These are phyloP conservation scores for Lingula anatina DNA, from an alignment of 2,888 invertebrate species.

Conservation along the genomic window DNA sequence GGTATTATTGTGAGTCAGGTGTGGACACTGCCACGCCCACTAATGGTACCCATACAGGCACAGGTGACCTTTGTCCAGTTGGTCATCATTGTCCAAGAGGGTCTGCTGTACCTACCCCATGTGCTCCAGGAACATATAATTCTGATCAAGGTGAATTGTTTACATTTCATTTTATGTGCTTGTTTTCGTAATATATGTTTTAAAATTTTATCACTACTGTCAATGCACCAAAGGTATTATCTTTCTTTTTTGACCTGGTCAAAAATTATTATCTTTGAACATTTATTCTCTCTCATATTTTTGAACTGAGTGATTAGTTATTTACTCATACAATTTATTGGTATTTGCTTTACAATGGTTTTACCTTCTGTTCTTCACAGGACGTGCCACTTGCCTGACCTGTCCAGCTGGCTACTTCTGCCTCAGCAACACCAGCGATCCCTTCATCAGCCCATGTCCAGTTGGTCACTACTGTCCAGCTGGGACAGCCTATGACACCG, in stretches of 20 bases:
- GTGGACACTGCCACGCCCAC: slow-evolving; percentile 32
- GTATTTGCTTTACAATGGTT: too few species aligned
- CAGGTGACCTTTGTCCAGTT: slow-evolving; percentile 33
- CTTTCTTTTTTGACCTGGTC: too few species aligned
- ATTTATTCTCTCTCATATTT: too few species aligned
- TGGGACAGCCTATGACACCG: slow-evolving; percentile 26
- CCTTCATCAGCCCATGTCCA: slow-evolving; percentile 21
- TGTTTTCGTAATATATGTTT: too few species aligned
- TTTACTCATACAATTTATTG: too few species aligned
- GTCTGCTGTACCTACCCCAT: slow-evolving; percentile 22
- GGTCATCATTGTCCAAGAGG: slow-evolving; percentile 44
- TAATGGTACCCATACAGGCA: slow-evolving; percentile 23
- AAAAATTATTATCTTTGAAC: too few species aligned
- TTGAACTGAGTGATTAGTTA: too few species aligned
- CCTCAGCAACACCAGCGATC: slow-evolving; percentile 28
- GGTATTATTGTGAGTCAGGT: slow-evolving; percentile 35
- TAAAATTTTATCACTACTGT: neutral
- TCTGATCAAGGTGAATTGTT: slow-evolving; percentile 24
- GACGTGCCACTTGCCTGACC: slow-evolving; percentile 25
- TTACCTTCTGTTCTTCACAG: too few species aligned
- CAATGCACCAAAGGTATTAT: neutral
- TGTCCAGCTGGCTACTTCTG: slow-evolving; percentile 44
- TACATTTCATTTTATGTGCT: too few species aligned
- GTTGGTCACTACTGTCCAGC: slow-evolving; percentile 36
- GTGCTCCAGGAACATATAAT: slow-evolving; percentile 38